Conservation (phyloP, 1,140 invertebrate genomes). For the Rhyacophila brunnea region DNA sequence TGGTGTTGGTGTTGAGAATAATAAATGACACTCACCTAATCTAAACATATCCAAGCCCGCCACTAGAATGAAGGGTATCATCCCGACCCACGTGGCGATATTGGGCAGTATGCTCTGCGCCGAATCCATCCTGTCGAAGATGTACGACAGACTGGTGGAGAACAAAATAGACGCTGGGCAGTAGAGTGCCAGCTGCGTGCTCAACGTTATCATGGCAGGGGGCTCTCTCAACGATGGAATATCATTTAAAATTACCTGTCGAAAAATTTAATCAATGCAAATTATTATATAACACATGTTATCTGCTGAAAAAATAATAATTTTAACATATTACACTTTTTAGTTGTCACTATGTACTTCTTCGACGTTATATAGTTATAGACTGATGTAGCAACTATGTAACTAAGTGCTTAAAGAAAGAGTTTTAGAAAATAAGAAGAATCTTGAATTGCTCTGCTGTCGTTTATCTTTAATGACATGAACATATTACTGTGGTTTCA, state of each 20-base stretch:
- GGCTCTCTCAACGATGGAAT: slow-evolving; percentile 65
- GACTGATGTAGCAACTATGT: too few relatives aligned
- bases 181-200: slow-evolving; percentile 68
- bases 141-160: slow-evolving; percentile 72
- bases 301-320: too few relatives aligned
- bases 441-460: too few relatives aligned
- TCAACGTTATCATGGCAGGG: slow-evolving; percentile 68
- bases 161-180: slow-evolving; percentile 74
- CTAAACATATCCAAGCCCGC: slow-evolving; percentile 67
- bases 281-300: background rate
- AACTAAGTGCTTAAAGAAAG: too few relatives aligned
- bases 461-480: too few relatives aligned
- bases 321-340: too few relatives aligned
- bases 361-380: too few relatives aligned
- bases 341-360: too few relatives aligned
- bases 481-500: too few relatives aligned
- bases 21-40: slow-evolving; percentile 60
- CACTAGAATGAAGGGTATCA: slow-evolving; percentile 73
- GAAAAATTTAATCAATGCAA: slow-evolving; percentile 5
- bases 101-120: slow-evolving; percentile 77
- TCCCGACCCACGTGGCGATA: slow-evolving; percentile 70
- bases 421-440: too few relatives aligned
- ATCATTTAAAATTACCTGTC: slow-evolving; percentile 54
- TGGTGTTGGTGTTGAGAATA: too few relatives aligned
- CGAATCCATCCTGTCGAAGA: slow-evolving; percentile 80